Evolutionary conservation across 2,113 vertebrate genomes (phyloP).

Genomic region (Psammodynastes pulverulentus): DNA sequence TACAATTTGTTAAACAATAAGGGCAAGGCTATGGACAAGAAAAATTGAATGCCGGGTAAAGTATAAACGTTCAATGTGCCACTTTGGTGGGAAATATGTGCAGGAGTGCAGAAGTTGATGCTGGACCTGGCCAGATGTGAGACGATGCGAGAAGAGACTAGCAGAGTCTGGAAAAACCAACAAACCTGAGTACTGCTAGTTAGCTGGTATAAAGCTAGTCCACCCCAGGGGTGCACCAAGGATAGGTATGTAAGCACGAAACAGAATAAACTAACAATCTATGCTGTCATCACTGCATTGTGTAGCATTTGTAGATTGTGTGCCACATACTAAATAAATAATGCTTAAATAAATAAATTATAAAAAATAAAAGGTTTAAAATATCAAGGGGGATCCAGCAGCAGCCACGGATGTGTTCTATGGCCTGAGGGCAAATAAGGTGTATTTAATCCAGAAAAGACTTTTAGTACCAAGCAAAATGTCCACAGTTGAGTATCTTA

Average conservation of each 20-base stretch:
- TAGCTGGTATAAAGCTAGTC: not conserved
- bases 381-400: not conserved
- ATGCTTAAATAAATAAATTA: not conserved
- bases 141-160: not conserved
- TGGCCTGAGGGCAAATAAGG: not conserved
- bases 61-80: not conserved
- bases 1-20: not conserved
- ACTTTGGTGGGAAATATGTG: not conserved
- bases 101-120: not conserved
- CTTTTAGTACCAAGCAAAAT: not conserved
- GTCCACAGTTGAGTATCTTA: not conserved
- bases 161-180: not conserved
- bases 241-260: not conserved
- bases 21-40: not conserved
- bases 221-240: not conserved
- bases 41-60: not conserved
- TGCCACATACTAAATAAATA: not conserved
- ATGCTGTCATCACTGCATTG: not conserved
- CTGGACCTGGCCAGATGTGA: not conserved
- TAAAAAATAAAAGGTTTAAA: not conserved
- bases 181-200: not conserved
- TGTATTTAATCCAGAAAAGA: not conserved
- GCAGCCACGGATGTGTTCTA: not conserved
- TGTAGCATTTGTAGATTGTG: not conserved
- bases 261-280: not conserved